phyloP scores from a whole-genome alignment of 2,113 vertebrate species.

The Tiliqua scincoides region DNA sequence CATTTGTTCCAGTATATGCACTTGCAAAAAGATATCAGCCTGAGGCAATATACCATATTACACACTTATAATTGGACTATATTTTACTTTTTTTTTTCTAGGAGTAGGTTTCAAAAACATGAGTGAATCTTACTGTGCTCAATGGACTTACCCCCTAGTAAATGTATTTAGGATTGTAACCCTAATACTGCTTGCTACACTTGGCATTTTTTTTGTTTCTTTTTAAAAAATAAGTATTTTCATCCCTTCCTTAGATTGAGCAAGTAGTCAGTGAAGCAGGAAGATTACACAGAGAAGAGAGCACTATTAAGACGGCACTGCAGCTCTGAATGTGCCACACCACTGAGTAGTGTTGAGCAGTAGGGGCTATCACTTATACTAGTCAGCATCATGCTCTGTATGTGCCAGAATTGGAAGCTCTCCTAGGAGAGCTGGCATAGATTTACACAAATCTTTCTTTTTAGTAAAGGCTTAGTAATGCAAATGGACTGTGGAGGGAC shows the following conservation, averaged over 20 bases:
- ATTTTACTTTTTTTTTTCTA: neutral
- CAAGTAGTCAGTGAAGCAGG: too few relatives aligned
- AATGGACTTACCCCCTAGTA: too few relatives aligned
- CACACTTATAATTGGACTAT: neutral
- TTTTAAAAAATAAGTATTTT: too few relatives aligned
- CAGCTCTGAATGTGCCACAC: neutral
- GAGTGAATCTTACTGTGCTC: neutral
- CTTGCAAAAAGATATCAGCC: neutral
- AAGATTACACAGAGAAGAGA: too few relatives aligned
- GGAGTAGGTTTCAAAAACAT: neutral
- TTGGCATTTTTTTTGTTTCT: too few relatives aligned
- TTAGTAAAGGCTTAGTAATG: neutral
- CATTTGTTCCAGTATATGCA: neutral
- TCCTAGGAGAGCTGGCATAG: neutral
- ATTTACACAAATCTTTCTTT: neutral
- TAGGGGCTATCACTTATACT: neutral
- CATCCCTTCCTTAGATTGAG: too few relatives aligned
- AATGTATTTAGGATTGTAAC: too few relatives aligned
- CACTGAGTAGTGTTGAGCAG: neutral
- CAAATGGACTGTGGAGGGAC: neutral
- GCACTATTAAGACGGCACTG: too few relatives aligned
- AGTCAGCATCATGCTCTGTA: neutral
- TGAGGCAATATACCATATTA: neutral
- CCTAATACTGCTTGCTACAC: too few relatives aligned
- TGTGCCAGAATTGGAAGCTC: neutral